Base-by-base conservation (phyloP, 1,140 invertebrate genomes). In the Arctopsyche grandis region DNA sequence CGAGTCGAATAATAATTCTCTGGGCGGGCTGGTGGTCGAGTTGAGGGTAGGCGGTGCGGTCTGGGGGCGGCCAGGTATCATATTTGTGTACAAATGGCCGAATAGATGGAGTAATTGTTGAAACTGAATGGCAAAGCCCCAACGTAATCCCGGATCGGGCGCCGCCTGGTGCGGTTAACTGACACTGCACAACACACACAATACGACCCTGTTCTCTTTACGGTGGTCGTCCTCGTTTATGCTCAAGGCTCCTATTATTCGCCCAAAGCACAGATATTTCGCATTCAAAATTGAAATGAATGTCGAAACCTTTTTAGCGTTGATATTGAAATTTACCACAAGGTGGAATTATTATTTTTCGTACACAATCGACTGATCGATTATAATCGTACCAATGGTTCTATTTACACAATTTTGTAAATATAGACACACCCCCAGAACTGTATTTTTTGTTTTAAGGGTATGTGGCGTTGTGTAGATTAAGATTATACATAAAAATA, bases 1-100 rank as follows among this genome's bases (percentile, higher is more conserved):
- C 71, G 70, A 58, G 46, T 69, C 52, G 71, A 69, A 66, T 77
- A 74, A 78, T 80, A 80, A 77, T 80, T 80, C 79, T 80, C 70
- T 66, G 69, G 69, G 19, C 46, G 43, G 44, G 14, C 5, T 48
- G 66, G 79, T 60, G 79, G 79, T 81, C 69, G 56, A 73, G 48
- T 66, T 77, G 79, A 66, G 79, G 74, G 38, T 48, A n/a, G 21
- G 24, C 24, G 44, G 24, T 29, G 19, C 74, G n/a, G 71, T 19
- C 29, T 21, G 58, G 74, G 52, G 9, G n/a, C 9, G 71, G 48
- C 29, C 48, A 69, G 60, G 75, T 69, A 69, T 76, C 66, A 69
- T 63, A 77, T 77, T 69, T 69, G 75, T 69, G 60, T 77, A 69
- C 75, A 69, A 69, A 69, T 63, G 56, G 56, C 58, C 56, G 56